Percentiles rank a stretch among this genome's conserved stretches.
Conservation (phyloP, 2,797 vertebrate species). For the Chaenodraco wilsoni region DNA sequence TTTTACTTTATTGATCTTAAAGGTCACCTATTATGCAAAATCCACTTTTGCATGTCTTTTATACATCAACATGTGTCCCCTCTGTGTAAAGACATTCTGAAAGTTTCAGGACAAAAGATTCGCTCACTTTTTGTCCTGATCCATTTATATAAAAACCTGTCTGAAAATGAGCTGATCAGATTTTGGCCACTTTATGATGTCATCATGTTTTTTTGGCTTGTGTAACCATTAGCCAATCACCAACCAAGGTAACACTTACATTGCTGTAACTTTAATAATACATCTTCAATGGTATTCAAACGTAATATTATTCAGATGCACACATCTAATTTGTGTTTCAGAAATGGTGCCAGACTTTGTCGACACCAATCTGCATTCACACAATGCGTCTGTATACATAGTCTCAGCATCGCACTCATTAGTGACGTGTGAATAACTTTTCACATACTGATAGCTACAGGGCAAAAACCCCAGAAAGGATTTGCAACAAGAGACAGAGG, state of each 20-base stretch:
- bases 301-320: neutral
- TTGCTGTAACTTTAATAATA: neutral
- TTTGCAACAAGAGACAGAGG: slow-evolving; percentile 30
- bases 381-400: neutral
- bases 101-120: too few relatives aligned
- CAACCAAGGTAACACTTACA: neutral
- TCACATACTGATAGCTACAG: slow-evolving; percentile 23
- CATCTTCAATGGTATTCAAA: neutral
- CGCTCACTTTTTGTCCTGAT: too few relatives aligned
- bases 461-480: slow-evolving; percentile 16
- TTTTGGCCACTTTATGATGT: too few relatives aligned
- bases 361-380: slow-evolving; percentile 10
- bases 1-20: neutral
- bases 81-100: too few relatives aligned
- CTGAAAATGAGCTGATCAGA: too few relatives aligned
- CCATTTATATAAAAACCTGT: too few relatives aligned
- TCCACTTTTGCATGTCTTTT: too few relatives aligned
- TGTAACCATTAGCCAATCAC: too few relatives aligned
- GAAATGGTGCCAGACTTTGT: neutral
- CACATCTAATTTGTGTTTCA: slow-evolving; percentile 11
- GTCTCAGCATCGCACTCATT: slow-evolving; percentile 14
- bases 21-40: too few relatives aligned
- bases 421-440: slow-evolving; percentile 30
- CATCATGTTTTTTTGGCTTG: too few relatives aligned
- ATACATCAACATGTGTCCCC: too few relatives aligned